Evolutionary conservation across 1,140 invertebrate genomes (phyloP).

Genomic region (Euborellia annulipes): DNA sequence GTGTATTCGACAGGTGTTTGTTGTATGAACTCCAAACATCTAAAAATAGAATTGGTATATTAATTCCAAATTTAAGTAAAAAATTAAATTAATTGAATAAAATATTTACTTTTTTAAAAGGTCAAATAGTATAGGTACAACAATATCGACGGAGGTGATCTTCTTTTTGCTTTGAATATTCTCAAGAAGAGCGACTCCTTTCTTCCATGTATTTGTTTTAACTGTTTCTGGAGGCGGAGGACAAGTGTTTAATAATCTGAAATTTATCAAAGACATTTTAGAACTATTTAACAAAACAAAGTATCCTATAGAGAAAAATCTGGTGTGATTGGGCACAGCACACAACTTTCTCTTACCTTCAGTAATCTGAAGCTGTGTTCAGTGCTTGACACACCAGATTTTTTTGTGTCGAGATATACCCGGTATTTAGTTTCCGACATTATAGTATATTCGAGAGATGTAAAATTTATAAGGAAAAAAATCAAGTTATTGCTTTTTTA

Average conservation of each 20-base stretch:
- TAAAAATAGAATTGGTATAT: slow-evolving; percentile 12
- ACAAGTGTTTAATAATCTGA: neutral
- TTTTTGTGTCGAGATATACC: too few species aligned
- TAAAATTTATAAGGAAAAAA: too few species aligned
- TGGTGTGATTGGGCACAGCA: too few species aligned
- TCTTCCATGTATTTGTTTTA: slow-evolving; percentile 52
- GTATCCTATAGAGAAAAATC: too few species aligned
- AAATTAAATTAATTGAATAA: slow-evolving; percentile 1
- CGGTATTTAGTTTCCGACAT: too few species aligned
- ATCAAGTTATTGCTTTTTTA: too few species aligned
- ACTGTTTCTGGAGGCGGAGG: slow-evolving; percentile 32
- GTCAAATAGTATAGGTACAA: slow-evolving; percentile 62
- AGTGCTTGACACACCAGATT: too few species aligned
- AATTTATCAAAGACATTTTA: too few species aligned
- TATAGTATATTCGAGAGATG: too few species aligned
- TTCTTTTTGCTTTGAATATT: slow-evolving; percentile 70
- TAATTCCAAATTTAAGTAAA: neutral
- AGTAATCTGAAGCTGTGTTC: too few species aligned
- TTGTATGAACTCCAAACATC: slow-evolving; percentile 61
- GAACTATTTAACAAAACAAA: too few species aligned
- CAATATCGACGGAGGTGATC: slow-evolving; percentile 41
- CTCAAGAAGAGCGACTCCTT: slow-evolving; percentile 63
- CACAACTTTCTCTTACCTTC: too few species aligned
- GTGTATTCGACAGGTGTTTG: slow-evolving; percentile 74
- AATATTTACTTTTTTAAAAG: slow-evolving; percentile 46